Base-by-base conservation (phyloP, 2,888 invertebrate species). In the Nemoura dubitans region DNA sequence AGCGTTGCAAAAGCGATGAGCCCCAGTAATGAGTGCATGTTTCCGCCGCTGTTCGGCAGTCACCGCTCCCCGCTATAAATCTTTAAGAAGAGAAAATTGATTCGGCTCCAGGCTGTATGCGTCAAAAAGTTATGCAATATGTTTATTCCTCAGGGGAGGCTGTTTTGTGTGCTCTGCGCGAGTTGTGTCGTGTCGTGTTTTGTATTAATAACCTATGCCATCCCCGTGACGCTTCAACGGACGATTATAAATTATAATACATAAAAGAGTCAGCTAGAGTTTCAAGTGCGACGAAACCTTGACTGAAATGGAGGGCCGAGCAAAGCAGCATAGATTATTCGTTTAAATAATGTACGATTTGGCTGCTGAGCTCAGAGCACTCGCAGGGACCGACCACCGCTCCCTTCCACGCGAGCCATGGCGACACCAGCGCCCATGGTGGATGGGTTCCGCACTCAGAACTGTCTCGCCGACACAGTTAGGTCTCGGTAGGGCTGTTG, bases 231-330 rank as follows among this genome's bases (percentile, higher is more conserved):
- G 59, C 59, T 59, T 59, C 59, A 59, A 59, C 14, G 59, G 59
- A 59, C 59, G 59, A 59, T 59, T 59, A 59, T 59, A 59, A 59
- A 59, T 59, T 59, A 59, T 59, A 59, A 59, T 59, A 59, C 59
- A 59, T 59, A 21, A 59, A 59, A 59, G 59, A 59, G 59, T 59
- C 59, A 59, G 59, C 59, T 21, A 59, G 2, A 7, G 59, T 21
- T 59, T 59, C 59, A 59, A 59, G 59, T 59, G 21, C 59, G 59
- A 59, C 59, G 59, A 59, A 59, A 59, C 59, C 59, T 59, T 59
- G 59, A 59, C 59, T 59, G 59, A 59, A 59, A 59, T 59, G 59
- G 14, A 21, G 59, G 16, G 59, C 59, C 59, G 59, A 10, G 59
- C 21, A 59, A 59, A 59, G 59, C 59, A 59, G 21, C 59, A 59